phyloP scores from a whole-genome alignment of 2,797 vertebrate species.

The Coregonus sp. region DNA sequence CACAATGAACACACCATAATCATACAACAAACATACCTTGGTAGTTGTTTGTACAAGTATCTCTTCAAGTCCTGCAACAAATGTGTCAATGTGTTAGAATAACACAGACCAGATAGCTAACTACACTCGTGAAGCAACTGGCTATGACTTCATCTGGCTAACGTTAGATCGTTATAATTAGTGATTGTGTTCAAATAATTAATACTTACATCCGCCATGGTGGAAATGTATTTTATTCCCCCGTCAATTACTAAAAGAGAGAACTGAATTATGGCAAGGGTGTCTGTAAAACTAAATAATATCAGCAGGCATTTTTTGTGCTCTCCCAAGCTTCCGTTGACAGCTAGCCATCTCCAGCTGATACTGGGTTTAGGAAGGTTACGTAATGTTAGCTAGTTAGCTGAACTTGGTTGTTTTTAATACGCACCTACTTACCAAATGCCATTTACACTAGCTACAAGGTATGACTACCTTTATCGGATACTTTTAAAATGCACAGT shows the following conservation, averaged over 20 bases:
- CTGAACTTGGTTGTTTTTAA: neutral
- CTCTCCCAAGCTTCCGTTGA: neutral
- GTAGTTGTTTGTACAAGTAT: conserved; percentile 92
- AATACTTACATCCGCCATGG: conserved; percentile 75
- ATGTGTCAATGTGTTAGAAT: neutral
- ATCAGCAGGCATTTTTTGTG: neutral
- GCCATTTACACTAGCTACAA: neutral
- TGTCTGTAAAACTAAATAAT: neutral
- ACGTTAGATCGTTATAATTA: neutral
- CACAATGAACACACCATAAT: neutral
- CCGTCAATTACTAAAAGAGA: conserved; percentile 19
- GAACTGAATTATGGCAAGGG: neutral
- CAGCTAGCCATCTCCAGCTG: neutral
- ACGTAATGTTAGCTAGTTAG: neutral
- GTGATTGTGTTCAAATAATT: neutral
- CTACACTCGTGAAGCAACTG: neutral
- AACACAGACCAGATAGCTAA: neutral
- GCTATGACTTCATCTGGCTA: neutral
- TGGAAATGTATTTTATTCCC: neutral
- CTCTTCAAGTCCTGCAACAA: conserved; percentile 86
- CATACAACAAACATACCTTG: conserved; percentile 76
- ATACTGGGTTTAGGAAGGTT: neutral
- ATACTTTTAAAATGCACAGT: no score
- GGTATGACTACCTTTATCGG: neutral
- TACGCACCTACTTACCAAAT: neutral